Base-by-base conservation (phyloP, 2,888 invertebrate species). In the Gasteruption jaculator region DNA sequence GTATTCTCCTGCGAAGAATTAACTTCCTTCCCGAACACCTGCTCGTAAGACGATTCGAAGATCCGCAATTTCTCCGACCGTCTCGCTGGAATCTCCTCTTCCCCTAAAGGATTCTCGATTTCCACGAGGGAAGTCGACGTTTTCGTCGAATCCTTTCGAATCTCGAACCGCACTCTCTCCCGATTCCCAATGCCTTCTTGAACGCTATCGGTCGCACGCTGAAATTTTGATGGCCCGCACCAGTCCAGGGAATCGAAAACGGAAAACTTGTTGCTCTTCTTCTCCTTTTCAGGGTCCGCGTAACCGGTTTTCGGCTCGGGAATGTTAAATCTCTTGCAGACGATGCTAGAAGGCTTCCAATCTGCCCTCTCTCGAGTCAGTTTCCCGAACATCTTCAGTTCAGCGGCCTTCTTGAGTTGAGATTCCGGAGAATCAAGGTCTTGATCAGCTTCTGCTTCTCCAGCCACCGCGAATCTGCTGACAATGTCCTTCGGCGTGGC, bases 281-380 rank as follows among this genome's bases (percentile, higher is more conserved):
- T 79, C n/a, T 76, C 75, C 15, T 76, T 74, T n/a, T 67, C 64
- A 1, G 57, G 54, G 7, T 49, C 41, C 2, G 61, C 60, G 38
- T 68, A 68, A 42, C 77, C 79, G 67, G 78, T 78, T 48, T 80
- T 83, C 1, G 94, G 90, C 65, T 94, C 86, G 0, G 93, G 90
- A 19, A 99, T 82, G 65, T 99, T 97, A 65, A 96, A 97, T 29
- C 95, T 76, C 67, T 89, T 91, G 65, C 92, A 95, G 0, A 99
- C 75, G 5, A 91, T 65, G 27, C 81, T 73, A 49, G 83, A 81
- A 0, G 97, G 97, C 50, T 84, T 80, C 97, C 97, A 99, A 30
- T 80, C 74, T 0, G 61, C 60, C 19, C 75, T 76, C 4, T 72
- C 74, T 36, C 93, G 73, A 1, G 88, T 93, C 61, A 86, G 75